phyloP scores from a whole-genome alignment of 2,797 vertebrate genomes.

The Pelobates cultripes region DNA sequence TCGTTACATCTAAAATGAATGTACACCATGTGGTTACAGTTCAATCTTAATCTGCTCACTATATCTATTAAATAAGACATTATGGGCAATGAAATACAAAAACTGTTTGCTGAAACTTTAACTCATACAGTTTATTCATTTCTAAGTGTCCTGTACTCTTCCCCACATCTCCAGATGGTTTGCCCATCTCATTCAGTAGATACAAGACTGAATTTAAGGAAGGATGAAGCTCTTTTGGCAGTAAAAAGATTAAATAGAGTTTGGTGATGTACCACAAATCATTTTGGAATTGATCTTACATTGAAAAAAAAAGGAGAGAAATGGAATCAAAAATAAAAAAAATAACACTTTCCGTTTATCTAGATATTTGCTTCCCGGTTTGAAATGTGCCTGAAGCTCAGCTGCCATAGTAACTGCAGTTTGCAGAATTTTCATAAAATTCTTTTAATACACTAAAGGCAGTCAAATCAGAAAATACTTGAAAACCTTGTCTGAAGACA shows the following conservation, averaged over 20 bases:
- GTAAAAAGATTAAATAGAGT: neutral
- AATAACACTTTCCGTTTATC: neutral
- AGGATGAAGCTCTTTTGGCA: neutral
- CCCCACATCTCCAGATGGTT: no score
- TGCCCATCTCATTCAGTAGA: slow-evolving; percentile 41
- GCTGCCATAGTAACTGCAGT: slow-evolving; percentile 45
- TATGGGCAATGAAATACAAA: no score
- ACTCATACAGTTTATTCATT: no score
- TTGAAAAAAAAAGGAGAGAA: no score
- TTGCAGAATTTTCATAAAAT: neutral
- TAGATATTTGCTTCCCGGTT: slow-evolving; percentile 24
- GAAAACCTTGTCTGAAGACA: neutral
- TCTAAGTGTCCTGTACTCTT: no score
- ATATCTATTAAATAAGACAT: no score
- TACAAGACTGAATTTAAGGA: neutral
- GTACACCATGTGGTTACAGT: no score
- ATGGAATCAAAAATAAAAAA: neutral
- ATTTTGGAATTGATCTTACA: neutral
- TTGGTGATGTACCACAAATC: slow-evolving; percentile 14
- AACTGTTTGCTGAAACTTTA: no score
- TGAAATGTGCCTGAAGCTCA: slow-evolving; percentile 29
- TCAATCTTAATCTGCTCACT: no score
- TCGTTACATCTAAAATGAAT: no score
- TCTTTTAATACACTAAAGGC: neutral
- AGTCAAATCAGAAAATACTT: neutral